Evolutionary conservation across 2,113 vertebrate species (phyloP).

Genomic region (cattle (Bos taurus)): DNA sequence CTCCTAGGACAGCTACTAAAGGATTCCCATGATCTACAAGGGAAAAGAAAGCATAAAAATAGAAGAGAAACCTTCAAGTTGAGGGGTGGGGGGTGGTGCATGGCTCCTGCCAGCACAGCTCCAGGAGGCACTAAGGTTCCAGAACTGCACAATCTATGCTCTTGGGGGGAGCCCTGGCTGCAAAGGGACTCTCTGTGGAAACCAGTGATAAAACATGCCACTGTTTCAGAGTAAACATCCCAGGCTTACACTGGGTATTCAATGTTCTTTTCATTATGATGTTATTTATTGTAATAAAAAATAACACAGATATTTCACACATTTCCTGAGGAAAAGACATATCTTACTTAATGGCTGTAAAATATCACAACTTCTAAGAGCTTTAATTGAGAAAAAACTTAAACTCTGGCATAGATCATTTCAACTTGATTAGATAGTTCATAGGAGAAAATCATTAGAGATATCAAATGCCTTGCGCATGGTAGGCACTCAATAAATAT

Average conservation of each 20-base stretch:
- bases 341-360: not conserved
- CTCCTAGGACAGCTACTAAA: not conserved
- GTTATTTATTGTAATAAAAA: not conserved
- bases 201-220: not conserved
- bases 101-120: not conserved
- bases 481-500: slow-evolving; percentile 51
- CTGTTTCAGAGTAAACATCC: not conserved
- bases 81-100: not conserved
- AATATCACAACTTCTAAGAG: not conserved
- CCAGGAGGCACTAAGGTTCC: not conserved
- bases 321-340: not conserved
- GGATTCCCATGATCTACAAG: not conserved
- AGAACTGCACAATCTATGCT: accelerated
- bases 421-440: not conserved
- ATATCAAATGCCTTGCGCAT: not conserved
- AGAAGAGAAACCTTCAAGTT: not conserved
- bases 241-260: not conserved
- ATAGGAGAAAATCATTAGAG: not conserved
- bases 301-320: not conserved
- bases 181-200: not conserved
- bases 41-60: not conserved
- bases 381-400: not conserved
- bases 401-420: not conserved
- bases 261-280: not conserved
- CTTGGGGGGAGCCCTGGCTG: not conserved